Base-by-base conservation (phyloP, 2,113 vertebrate genomes). In the Takifugu bimaculatus region DNA sequence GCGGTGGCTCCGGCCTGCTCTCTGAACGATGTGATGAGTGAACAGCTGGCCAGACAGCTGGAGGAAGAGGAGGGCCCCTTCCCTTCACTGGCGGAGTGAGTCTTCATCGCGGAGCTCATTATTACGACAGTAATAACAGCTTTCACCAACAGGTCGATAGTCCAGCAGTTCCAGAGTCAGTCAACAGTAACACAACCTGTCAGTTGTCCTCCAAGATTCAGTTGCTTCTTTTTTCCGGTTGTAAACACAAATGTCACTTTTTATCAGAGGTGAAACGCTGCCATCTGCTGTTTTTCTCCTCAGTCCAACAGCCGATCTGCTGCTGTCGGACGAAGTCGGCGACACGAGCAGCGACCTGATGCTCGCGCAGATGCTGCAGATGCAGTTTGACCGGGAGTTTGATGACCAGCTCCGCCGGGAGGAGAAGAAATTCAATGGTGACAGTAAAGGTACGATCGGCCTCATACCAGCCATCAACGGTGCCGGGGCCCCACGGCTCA, bases 331-430 rank as follows among this genome's bases (percentile, higher is more conserved):
- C 28, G 91, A 93, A 10, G 90, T 83, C 4, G 10, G 20, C 1
- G 96, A 98, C 3, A 99, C 97, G 1, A 87, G 91, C 56, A 98
- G 94, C 5, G 97, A 99, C 85, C 88, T 96, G 64, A 94, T 98
- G 91, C 87, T 99, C 51, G 97, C 97, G 47, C 93, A 97, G 88
- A 97, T 99, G 96, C 88, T 99, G 63, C 97, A 99, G 89, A 95
- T 94, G 93, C 93, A 99, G 80, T 99, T 95, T 61, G 97, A 99
- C 80, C 90, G 92, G n/a, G 97, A 99, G 82, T 98, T 93, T 5
- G 96, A 99, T 26, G 90, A 94, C 0, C 97, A 98, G 81, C 93
- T 99, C 47, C 92, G 92, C 2, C 91, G 93, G 5, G 97, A 98
- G 77, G 96, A 99, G 85, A 96, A 90, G 81, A 99, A 97, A 69